Conservation (phyloP, 2,888 invertebrate genomes). For the Heliconius erato region DNA sequence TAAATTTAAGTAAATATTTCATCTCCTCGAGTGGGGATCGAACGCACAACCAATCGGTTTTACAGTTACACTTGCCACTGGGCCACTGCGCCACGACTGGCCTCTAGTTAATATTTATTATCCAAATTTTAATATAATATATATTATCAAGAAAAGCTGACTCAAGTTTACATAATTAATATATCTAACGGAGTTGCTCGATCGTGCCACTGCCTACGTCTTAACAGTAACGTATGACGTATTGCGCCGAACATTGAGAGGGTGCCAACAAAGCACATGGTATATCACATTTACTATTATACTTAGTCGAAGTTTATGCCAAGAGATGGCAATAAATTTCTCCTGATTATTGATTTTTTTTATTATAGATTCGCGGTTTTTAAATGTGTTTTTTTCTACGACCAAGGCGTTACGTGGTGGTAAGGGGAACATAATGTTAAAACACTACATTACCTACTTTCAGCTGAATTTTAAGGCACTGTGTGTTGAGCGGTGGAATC, state of each 20-base stretch:
- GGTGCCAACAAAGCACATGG: conserved; percentile 1
- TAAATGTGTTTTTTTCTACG: not conserved
- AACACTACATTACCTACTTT: too few species aligned
- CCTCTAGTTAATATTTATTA: not conserved
- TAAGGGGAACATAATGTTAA: too few species aligned
- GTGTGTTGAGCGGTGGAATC: too few species aligned
- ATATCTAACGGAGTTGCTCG: not conserved
- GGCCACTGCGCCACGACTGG: too few species aligned
- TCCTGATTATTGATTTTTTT: not conserved
- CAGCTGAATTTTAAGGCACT: too few species aligned
- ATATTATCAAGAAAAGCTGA: not conserved
- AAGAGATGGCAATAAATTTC: not conserved
- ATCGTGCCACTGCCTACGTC: not conserved
- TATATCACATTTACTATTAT: not conserved
- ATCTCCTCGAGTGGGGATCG: too few species aligned
- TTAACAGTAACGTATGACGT: conserved; percentile 15
- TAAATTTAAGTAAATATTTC: too few species aligned
- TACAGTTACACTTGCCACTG: too few species aligned
- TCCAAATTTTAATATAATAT: not conserved
- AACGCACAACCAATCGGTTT: too few species aligned
- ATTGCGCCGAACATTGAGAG: not conserved
- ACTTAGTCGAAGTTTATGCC: conserved; percentile 5
- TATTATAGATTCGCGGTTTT: not conserved
- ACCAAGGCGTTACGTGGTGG: too few species aligned
- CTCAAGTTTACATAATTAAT: conserved; percentile 7